phyloP scores from a whole-genome alignment of 1,140 invertebrate genomes.

The Zaprionus inermis region DNA sequence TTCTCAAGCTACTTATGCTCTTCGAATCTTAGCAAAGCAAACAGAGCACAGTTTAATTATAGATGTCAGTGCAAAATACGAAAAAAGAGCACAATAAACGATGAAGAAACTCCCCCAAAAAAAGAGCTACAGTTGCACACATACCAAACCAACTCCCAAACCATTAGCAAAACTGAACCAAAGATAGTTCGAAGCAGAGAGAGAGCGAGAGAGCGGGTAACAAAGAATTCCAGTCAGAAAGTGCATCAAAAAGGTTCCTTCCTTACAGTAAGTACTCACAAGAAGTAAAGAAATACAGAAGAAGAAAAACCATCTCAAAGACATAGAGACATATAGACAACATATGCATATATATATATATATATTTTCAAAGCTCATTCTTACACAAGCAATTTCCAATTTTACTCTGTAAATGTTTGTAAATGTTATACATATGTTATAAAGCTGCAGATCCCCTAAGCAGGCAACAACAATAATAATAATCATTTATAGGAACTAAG shows the following conservation, averaged over 20 bases:
- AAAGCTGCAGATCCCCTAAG: constrained; percentile 12
- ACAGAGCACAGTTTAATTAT: constrained; percentile 28
- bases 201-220: constrained; percentile 13
- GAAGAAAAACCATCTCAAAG: constrained; percentile 28
- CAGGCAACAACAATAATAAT: constrained; percentile 15
- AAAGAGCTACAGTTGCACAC: constrained; percentile 14
- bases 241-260: constrained; percentile 65
- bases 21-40: constrained; percentile 3
- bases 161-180: background rate
- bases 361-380: constrained; percentile 9
- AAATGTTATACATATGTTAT: constrained; percentile 30
- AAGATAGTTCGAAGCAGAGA: background rate
- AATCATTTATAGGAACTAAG: constrained; percentile 66
- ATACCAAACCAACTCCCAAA: background rate
- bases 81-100: constrained; percentile 15
- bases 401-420: constrained; percentile 66
- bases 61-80: constrained; percentile 28
- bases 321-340: constrained; percentile 9
- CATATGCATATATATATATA: constrained; percentile 15
- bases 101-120: constrained; percentile 7
- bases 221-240: constrained; percentile 35
- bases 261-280: constrained; percentile 66
- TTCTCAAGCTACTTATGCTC: constrained; percentile 29
- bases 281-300: constrained; percentile 9
- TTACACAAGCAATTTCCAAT: constrained; percentile 33